Evolutionary conservation across 2,888 invertebrate genomes (phyloP), one percentile per base, ranked within the genome.

Genomic region (Catocala nupta): DNA sequence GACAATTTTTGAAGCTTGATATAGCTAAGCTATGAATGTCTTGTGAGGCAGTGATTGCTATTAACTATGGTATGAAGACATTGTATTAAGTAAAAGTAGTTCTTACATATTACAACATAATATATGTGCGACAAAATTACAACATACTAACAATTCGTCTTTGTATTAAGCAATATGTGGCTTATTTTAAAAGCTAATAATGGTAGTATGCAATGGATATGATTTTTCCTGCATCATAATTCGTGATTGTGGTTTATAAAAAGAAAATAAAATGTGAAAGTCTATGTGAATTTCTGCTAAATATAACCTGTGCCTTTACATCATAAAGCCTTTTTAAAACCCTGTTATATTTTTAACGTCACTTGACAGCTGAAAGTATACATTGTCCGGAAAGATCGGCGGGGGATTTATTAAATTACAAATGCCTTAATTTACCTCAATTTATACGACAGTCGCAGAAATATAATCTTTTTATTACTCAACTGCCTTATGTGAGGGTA

Each of bases 31-130:
- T 91, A 93, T 92, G 94, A 93, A 93, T 94, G 93, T 93, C 84
- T 90, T 87, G 94, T 92, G 94, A 94, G 93, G 93, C 94, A 94
- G 93, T 94, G 93, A 93, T 91, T 92, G 92, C 93, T 90, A 88
- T 87, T 77, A 80, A 87, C 87, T 89, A 90, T 89, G 80, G 77
- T 81, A 88, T 82, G 82, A 82, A 81, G 76, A 83, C 79, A 76
- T 80, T 75, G 55, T 80, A 70, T 69, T 67, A 65, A 65, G 56
- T 71, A 71, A 43, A 55, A 36, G 33, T 43, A 59, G 12, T 68
- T 72, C 67, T 78, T 78, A 80, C 61, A 69, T 71, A 71, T 67
- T 71, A 76, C 65, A 80, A 73, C 63, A 73, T 64, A 6, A 39
- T 48, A 65, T 67, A 51, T 71, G 83, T 85, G 82, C 85, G 77